Conservation (phyloP, 2,113 vertebrate species). For the Albula glossodonta region DNA sequence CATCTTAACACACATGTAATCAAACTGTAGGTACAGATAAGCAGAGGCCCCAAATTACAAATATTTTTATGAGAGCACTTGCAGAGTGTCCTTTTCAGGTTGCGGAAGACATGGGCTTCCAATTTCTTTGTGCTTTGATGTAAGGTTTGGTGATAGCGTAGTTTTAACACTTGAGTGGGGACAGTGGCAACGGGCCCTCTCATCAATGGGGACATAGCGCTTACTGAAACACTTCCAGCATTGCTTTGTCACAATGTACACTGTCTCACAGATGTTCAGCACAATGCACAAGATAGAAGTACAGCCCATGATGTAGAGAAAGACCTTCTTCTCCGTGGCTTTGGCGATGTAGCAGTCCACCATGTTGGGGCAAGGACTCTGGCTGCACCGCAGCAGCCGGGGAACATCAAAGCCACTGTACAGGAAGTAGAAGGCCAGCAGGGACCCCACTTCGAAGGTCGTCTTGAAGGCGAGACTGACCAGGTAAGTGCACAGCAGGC, state of each 20-base stretch:
- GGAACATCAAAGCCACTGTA: conserved; percentile 80
- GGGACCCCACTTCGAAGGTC: conserved; percentile 75
- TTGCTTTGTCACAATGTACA: conserved; percentile 78
- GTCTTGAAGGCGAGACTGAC: conserved; percentile 81
- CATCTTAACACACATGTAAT: neutral
- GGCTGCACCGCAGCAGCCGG: conserved; percentile 68
- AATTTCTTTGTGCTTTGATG: conserved; percentile 5
- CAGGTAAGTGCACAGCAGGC: conserved; percentile 78
- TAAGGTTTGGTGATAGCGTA: neutral
- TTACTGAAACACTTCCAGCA: conserved; percentile 65
- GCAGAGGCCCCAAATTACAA: neutral
- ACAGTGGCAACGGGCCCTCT: neutral
- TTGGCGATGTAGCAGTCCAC: conserved; percentile 82
- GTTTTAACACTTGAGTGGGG: neutral
- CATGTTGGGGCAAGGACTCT: conserved; percentile 76
- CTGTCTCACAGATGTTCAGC: conserved; percentile 76
- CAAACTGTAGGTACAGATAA: neutral
- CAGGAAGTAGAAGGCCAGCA: conserved; percentile 80
- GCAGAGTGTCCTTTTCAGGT: conserved; percentile 18
- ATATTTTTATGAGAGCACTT: neutral
- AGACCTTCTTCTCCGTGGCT: conserved; percentile 85
- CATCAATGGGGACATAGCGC: conserved; percentile 44
- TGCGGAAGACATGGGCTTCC: neutral
- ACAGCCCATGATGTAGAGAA: conserved; percentile 77
- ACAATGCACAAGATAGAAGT: conserved; percentile 78